These are phyloP conservation scores for Galago senegalensis DNA, from an alignment of 2,797 vertebrate species.

Conservation along the genomic window DNA sequence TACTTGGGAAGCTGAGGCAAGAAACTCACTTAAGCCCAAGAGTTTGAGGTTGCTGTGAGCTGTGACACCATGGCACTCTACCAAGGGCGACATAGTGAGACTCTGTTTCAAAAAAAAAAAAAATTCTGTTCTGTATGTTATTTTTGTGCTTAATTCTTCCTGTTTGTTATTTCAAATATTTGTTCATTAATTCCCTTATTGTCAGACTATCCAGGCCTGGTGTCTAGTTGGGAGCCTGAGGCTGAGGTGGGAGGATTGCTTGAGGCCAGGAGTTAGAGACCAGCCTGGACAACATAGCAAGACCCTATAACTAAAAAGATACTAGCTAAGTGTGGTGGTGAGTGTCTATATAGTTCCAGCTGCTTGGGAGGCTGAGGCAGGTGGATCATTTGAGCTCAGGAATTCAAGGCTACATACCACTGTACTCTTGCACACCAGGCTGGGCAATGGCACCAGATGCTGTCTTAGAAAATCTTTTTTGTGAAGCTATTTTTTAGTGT, in stretches of 20 bases:
- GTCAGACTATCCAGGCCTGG: background rate
- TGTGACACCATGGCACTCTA: no score
- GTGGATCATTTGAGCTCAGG: no score
- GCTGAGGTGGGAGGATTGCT: background rate
- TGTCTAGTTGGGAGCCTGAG: background rate
- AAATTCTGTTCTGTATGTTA: background rate
- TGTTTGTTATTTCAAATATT: slow-evolving; percentile 15
- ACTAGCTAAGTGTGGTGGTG: background rate
- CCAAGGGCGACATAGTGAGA: no score
- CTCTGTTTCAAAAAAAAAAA: no score
- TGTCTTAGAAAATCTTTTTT: background rate
- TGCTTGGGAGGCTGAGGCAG: background rate
- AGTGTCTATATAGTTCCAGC: background rate
- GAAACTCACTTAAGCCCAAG: no score
- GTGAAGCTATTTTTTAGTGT: background rate
- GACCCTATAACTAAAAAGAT: background rate
- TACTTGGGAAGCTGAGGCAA: no score
- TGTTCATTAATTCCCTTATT: slow-evolving; percentile 9
- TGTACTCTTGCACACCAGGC: background rate
- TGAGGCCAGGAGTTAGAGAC: background rate
- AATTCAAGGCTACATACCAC: background rate
- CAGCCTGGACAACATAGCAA: background rate
- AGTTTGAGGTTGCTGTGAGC: no score
- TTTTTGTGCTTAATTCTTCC: slow-evolving; percentile 36
- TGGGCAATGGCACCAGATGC: background rate